These are phyloP conservation scores for Atrina japonica DNA, from an alignment of 2,888 invertebrate species.

Conservation along the genomic window DNA sequence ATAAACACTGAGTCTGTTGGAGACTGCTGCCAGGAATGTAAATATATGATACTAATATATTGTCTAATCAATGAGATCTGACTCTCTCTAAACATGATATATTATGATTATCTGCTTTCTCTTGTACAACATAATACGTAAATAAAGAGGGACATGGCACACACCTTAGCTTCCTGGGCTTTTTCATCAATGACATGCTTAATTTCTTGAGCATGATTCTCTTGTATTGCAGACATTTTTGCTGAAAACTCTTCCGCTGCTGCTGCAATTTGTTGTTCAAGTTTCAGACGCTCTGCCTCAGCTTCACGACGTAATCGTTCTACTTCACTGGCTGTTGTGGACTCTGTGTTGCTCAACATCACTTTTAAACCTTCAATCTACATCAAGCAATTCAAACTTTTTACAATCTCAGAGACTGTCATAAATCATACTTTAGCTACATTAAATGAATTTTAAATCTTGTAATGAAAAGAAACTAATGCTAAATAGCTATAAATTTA, in stretches of 20 bases:
- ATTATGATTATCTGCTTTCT: no score
- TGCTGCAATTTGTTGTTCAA: constrained; percentile 67
- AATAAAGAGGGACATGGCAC: no score
- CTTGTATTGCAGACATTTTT: constrained; percentile 68
- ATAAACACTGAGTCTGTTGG: no score
- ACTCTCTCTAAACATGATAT: no score
- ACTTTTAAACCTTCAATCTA: constrained; percentile 60
- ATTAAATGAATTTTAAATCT: no score
- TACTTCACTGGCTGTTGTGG: constrained; percentile 56
- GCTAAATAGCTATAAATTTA: no score
- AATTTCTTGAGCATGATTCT: constrained; percentile 58
- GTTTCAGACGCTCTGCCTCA: constrained; percentile 64
- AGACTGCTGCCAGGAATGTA: no score
- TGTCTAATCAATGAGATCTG: no score
- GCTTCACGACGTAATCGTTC: constrained; percentile 60
- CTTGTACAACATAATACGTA: no score
- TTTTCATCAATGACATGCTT: constrained; percentile 57
- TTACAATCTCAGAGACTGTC: neutral
- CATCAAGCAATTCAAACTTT: neutral
- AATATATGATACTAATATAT: no score
- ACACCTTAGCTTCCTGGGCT: constrained; percentile 59
- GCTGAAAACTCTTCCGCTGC: constrained; percentile 67
- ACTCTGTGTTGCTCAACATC: constrained; percentile 54
- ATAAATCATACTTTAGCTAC: neutral
- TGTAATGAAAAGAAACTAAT: no score